Evolutionary conservation across 2,797 vertebrate species (phyloP).

Genomic region (Ispidina picta): DNA sequence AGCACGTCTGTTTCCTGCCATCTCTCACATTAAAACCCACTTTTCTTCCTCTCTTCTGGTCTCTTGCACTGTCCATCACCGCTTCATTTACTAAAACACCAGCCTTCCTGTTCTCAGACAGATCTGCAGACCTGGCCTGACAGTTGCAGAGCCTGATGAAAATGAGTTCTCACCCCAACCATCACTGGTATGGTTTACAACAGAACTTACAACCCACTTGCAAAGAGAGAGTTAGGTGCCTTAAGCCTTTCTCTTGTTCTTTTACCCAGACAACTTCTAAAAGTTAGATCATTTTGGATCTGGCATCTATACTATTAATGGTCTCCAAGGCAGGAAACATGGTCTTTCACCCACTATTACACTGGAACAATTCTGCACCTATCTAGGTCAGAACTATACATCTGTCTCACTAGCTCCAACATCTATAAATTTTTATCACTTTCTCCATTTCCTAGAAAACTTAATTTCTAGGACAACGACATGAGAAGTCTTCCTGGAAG

Average conservation of each 20-base stretch:
- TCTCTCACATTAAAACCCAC: background rate
- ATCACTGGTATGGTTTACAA: background rate
- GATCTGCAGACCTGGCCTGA: background rate
- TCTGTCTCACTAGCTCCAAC: background rate
- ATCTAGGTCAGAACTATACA: background rate
- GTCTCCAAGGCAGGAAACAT: background rate
- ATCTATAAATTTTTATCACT: background rate
- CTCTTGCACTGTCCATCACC: background rate
- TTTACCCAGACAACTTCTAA: background rate
- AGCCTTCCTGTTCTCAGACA: background rate
- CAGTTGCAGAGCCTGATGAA: background rate
- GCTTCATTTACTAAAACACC: background rate
- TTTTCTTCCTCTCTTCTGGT: background rate
- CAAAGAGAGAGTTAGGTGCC: background rate
- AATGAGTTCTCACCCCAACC: background rate
- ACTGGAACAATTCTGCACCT: background rate
- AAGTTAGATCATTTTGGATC: background rate
- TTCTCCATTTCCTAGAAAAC: background rate
- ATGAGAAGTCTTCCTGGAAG: background rate
- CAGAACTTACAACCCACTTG: background rate
- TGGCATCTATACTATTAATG: background rate
- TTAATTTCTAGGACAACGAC: background rate
- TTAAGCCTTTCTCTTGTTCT: background rate
- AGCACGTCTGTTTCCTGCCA: background rate
- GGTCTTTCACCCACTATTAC: background rate